Evolutionary conservation across 37 sponge, comb jelly and placozoan species (phyloP).

Genomic region (Chondrosia reniformis): DNA sequence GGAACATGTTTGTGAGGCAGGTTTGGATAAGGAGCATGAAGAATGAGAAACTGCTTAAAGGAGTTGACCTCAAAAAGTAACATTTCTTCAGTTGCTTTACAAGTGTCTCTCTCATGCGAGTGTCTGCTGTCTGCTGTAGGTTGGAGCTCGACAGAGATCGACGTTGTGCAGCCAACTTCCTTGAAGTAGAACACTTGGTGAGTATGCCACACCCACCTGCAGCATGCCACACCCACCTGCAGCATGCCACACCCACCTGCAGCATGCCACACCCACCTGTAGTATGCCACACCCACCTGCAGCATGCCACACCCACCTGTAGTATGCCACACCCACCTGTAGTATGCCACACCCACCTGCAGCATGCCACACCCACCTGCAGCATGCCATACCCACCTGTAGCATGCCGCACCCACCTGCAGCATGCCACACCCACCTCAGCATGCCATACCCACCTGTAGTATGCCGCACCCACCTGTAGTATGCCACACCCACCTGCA

Average conservation of each 20-base stretch:
- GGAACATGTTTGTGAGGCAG: constrained; percentile 50
- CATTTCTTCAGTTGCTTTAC: too few species aligned
- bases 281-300: neutral
- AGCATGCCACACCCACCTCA: neutral
- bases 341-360: neutral
- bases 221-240: neutral
- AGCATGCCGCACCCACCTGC: neutral
- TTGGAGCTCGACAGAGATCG: constrained; percentile 49
- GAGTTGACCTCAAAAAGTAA: constrained; percentile 42
- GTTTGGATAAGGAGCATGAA: constrained; percentile 46
- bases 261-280: neutral
- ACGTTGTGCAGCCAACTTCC: constrained; percentile 34
- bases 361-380: too few species aligned
- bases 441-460: neutral
- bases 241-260: neutral
- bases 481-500: too few species aligned
- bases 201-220: neutral
- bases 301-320: neutral
- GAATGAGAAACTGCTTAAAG: constrained; percentile 19
- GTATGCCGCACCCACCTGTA: neutral
- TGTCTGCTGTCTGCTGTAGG: neutral
- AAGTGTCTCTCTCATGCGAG: neutral
- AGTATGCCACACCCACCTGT: neutral
- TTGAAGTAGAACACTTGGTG: constrained; percentile 44
- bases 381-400: neutral